Percentiles rank a stretch among this genome's conserved stretches.
Evolutionary conservation across 2,113 vertebrate species (phyloP).

Genomic region (Daubentonia madagascariensis): DNA sequence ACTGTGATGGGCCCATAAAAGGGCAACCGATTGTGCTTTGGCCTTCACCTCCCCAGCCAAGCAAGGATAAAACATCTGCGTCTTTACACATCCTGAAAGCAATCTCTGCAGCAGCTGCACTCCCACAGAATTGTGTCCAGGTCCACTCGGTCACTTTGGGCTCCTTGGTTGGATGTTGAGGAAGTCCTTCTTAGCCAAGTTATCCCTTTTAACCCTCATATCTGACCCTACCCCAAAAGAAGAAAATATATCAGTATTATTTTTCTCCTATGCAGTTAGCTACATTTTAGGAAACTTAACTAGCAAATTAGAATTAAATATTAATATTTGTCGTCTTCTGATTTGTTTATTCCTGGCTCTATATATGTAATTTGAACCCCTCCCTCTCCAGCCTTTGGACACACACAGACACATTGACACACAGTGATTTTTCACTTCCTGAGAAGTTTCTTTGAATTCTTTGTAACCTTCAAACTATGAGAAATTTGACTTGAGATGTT

Average conservation of each 20-base stretch:
- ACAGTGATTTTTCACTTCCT: background rate
- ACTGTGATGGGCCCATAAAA: background rate
- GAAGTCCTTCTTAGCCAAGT: background rate
- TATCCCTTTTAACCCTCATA: background rate
- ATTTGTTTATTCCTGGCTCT: background rate
- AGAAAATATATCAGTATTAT: background rate
- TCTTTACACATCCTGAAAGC: background rate
- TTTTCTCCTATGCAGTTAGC: background rate
- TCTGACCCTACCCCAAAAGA: background rate
- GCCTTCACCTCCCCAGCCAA: background rate
- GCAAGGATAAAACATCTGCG: background rate
- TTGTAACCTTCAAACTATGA: background rate
- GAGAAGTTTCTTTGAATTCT: background rate
- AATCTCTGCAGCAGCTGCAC: background rate
- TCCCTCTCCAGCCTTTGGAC: background rate
- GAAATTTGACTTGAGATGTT: background rate
- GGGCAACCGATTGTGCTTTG: background rate
- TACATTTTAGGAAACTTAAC: background rate
- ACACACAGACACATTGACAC: background rate
- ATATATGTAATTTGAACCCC: background rate
- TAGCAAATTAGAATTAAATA: background rate
- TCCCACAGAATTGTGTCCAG: background rate
- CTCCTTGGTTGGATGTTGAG: background rate
- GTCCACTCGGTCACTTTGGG: rapidly evolving
- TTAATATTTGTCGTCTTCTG: background rate